Evolutionary conservation across 2,113 vertebrate genomes (phyloP).

Genomic region (Tupaia tana): DNA sequence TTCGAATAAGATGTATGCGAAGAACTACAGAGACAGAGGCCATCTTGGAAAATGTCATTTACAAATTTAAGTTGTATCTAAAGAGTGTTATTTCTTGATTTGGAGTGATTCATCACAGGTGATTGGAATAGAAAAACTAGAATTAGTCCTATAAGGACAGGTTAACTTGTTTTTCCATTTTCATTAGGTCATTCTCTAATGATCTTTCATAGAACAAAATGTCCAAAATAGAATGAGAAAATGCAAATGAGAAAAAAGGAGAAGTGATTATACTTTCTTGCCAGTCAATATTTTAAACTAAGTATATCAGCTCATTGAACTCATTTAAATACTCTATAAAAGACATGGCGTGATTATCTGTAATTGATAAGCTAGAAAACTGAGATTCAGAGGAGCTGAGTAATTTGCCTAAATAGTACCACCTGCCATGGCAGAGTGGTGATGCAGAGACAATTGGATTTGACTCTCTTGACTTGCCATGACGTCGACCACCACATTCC

Average conservation of each 20-base stretch:
- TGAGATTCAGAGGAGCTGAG: background rate
- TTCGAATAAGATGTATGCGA: conserved; percentile 4
- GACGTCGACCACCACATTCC: background rate
- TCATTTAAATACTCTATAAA: background rate
- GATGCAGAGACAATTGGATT: background rate
- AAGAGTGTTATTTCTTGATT: background rate
- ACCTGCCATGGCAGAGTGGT: background rate
- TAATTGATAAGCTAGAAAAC: conserved; percentile 20
- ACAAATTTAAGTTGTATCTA: conserved; percentile 1
- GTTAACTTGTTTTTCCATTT: background rate
- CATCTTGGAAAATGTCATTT: background rate
- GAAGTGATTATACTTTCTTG: background rate
- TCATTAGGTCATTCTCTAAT: background rate
- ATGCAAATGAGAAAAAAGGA: background rate
- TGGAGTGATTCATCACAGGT: conserved; percentile 1
- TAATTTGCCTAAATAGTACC: background rate
- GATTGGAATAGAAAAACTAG: background rate
- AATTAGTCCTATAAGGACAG: background rate
- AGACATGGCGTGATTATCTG: background rate
- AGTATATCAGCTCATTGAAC: background rate
- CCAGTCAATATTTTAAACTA: background rate
- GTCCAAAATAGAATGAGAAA: background rate
- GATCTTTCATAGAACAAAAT: conserved; percentile 27
- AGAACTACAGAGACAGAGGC: background rate
- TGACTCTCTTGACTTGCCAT: background rate